A percentile compares a stretch with the other conserved stretches of the same genome.
Evolutionary conservation across 2,888 invertebrate genomes (phyloP).

Genomic region (Polyommatus icarus): DNA sequence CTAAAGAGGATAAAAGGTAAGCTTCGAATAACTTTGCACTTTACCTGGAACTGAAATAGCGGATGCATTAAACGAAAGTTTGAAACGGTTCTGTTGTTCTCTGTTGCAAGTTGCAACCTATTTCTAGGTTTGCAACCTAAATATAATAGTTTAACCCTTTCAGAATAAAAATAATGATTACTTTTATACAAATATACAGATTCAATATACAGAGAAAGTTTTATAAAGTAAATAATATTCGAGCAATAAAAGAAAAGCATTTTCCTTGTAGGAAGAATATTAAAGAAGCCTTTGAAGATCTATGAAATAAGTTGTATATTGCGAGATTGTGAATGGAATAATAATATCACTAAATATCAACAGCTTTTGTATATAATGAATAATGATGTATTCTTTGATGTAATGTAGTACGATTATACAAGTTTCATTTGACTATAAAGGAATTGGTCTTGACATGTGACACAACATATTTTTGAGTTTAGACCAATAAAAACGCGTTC

Average conservation of each 20-base stretch:
- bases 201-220: neutral
- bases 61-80: neutral
- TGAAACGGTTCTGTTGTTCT: neutral
- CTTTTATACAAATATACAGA: neutral
- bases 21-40: neutral
- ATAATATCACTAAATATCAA: neutral
- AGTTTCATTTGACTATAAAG: neutral
- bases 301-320: neutral
- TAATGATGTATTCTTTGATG: neutral
- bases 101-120: neutral
- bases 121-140: neutral
- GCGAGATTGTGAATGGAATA: neutral
- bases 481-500: too few relatives aligned
- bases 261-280: neutral
- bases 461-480: too few relatives aligned
- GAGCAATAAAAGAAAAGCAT: neutral
- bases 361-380: neutral
- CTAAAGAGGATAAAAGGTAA: neutral
- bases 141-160: neutral
- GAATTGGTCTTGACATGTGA: too few relatives aligned
- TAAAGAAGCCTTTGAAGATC: too few relatives aligned
- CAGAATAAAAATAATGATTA: neutral
- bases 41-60: neutral
- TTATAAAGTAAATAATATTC: too few relatives aligned
- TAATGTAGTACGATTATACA: neutral